These are phyloP conservation scores for Frankliniella intonsa DNA, from an alignment of 2,888 invertebrate species.

Conservation along the genomic window DNA sequence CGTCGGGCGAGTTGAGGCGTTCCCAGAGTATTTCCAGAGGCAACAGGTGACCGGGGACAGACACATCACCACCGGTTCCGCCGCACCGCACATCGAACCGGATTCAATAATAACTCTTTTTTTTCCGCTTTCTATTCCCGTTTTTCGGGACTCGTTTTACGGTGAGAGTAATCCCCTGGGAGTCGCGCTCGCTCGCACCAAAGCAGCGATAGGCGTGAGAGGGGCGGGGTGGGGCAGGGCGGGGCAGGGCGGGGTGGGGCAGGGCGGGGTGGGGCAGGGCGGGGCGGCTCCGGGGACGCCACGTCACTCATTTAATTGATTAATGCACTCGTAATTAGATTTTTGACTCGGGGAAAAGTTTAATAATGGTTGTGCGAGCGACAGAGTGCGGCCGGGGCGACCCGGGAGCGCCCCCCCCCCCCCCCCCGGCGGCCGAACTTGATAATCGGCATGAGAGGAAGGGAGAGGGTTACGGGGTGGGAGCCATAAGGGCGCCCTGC, in stretches of 20 bases:
- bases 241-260: not conserved
- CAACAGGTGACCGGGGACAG: not conserved
- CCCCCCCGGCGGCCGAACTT: too few relatives aligned
- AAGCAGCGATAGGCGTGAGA: not conserved
- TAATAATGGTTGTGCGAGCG: not conserved
- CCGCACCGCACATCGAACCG: not conserved
- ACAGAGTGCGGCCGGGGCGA: too few relatives aligned
- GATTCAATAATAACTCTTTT: too few relatives aligned
- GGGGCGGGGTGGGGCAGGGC: not conserved
- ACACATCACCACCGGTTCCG: not conserved
- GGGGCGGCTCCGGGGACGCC: not conserved
- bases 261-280: not conserved
- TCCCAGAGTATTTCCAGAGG: not conserved
- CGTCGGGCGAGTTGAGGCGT: not conserved
- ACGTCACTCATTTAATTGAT: conserved; percentile 8
- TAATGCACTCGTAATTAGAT: conserved; percentile 25
- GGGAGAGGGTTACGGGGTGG: too few relatives aligned
- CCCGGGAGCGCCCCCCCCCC: too few relatives aligned
- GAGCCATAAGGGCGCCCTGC: too few relatives aligned
- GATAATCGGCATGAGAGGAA: too few relatives aligned
- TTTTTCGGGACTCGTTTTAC: not conserved
- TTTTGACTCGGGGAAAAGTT: conserved; percentile 19
- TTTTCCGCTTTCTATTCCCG: not conserved
- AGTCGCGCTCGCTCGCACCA: not conserved
- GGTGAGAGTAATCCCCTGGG: not conserved